phyloP scores from a whole-genome alignment of 1,140 invertebrate genomes.

The Papilio machaon region DNA sequence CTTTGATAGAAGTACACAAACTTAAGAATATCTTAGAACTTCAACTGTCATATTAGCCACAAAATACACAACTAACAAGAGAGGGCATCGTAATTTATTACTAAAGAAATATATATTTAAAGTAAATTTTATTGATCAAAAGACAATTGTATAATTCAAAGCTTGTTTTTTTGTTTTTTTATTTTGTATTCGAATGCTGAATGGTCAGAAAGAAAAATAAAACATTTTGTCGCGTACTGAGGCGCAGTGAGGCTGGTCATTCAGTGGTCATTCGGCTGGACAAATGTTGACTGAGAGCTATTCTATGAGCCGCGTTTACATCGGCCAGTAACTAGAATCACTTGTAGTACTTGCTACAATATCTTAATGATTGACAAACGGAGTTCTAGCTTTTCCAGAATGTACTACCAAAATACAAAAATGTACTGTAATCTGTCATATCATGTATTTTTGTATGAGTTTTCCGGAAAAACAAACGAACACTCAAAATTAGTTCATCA shows the following conservation, averaged over 20 bases:
- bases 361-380: not conserved
- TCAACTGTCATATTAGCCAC: not conserved
- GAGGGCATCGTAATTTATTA: too few species aligned
- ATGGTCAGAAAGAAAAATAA: not conserved
- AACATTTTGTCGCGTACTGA: constrained; percentile 35
- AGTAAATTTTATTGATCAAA: not conserved
- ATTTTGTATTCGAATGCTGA: not conserved
- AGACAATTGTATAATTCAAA: not conserved
- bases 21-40: not conserved
- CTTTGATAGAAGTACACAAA: not conserved
- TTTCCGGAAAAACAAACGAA: too few species aligned
- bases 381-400: too few species aligned
- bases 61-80: not conserved
- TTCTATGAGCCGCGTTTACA: constrained; percentile 49
- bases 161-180: not conserved
- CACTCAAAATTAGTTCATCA: too few species aligned
- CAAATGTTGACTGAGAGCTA: constrained; percentile 65
- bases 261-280: constrained; percentile 51
- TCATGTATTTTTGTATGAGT: too few species aligned
- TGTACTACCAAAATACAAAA: too few species aligned
- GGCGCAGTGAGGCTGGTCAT: constrained; percentile 52
- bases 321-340: not conserved
- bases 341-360: not conserved
- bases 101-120: too few species aligned
- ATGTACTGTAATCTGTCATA: too few species aligned